Evolutionary conservation across 2,113 vertebrate genomes (phyloP), one percentile per base, ranked within the genome.

Genomic region (Mixornis gularis): DNA sequence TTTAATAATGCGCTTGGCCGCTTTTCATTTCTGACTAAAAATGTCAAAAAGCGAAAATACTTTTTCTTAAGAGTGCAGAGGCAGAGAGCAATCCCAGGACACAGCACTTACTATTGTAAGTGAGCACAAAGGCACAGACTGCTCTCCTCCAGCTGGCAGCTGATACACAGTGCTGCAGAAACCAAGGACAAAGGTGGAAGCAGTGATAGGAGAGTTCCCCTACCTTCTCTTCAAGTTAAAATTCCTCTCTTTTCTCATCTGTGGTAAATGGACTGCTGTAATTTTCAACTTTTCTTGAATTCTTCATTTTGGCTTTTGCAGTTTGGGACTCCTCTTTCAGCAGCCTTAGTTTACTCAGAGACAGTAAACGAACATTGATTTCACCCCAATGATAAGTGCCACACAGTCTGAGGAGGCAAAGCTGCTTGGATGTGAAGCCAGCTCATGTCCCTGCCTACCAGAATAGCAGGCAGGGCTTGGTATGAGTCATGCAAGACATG

Each of bases 11-110:
- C 9, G 1, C 83, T 94, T 95, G 89, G 80, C 77, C 0, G 1
- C 65, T 95, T 95, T 87, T 93, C 40, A 72, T 74, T 95, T 84
- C 86, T 89, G 63, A 74, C 70, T 94, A 86, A 68, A 95, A 95
- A 92, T 89, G 84, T 93, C 89, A 86, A 84, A 86, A 82, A 92
- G 56, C 53, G 51, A 87, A 90, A 91, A 68, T 83, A n/a, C 18
- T 17, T 76, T 86, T 74, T 91, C 55, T 85, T 48, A 70, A 90
- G 80, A 88, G 89, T 10, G 32, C 70, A 79, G 80, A 90, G 36
- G 52, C 87, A 86, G 73, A 60, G 63, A 92, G 36, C 2, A 1
- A 52, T 70, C 69, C 83, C 69, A 43, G 82, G 85, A 58, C 59
- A 74, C 0, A 0, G 17, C 34, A 43, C 16, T 91, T 34, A 64